Evolutionary conservation across 2,113 vertebrate species (phyloP), one percentile per base, ranked within the genome.

Genomic region (Paraplagusia blochii): DNA sequence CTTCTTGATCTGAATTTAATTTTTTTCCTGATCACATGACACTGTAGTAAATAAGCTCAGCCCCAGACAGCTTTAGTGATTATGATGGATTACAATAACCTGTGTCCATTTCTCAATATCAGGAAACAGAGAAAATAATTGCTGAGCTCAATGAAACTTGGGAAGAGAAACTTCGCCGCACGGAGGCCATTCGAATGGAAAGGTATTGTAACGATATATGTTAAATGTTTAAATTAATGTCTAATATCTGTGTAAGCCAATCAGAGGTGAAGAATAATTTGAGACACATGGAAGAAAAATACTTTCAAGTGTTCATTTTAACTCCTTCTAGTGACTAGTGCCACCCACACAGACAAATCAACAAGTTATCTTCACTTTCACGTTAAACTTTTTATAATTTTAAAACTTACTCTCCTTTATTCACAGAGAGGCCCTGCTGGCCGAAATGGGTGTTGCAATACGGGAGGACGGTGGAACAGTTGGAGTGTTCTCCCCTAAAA

Each of bases 71-170:
- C n/a, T n/a, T n/a, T n/a, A n/a, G n/a, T n/a, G n/a, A n/a, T n/a
- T n/a, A n/a, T n/a, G 22, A 29, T 29, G 3, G 22, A 18, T 4
- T 40, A 7, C 29, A 43, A 36, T 33, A 1, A 44, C 17, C n/a
- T 14, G 22, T 59, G 12, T 66, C 7, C 22, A 6, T 29, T 29
- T 59, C 63, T 1, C 45, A 55, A 72, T 50, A 8, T 44, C 81
- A 99, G 97, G 97, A 99, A 86, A 98, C 97, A 0, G 95, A 98
- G 79, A 99, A 98, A 85, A 99, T 99, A 71, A 99, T 99, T 1
- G 97, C 97, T 0, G 97, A 98, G 72, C 92, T 99, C 72, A 99
- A 98, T 0, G 97, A 98, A 78, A 99, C 97, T 0, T 98, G 97
- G 97, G 96, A 99, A 60, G 95, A 99, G 87, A 99, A 99, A 72